phyloP scores from a whole-genome alignment of 2,888 invertebrate genomes.

The Halocaridina rubra region DNA sequence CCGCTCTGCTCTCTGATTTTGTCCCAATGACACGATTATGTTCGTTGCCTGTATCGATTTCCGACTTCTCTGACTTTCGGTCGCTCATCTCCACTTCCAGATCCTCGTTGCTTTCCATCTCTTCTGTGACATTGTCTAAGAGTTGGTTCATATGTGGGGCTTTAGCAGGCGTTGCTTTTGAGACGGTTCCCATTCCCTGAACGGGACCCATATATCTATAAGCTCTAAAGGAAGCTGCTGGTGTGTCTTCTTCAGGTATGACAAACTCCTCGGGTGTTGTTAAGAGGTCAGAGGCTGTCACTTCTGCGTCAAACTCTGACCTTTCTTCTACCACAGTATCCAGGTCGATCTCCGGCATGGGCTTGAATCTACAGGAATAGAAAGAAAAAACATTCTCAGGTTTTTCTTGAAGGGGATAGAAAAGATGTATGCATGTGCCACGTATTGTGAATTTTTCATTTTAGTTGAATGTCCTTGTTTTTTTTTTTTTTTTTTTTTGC shows the following conservation, averaged over 20 bases:
- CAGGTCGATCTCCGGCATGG: constrained; percentile 73
- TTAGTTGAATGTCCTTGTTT: neutral
- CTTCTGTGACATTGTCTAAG: constrained; percentile 24
- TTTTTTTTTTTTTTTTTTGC: neutral
- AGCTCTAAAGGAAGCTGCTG: constrained; percentile 53
- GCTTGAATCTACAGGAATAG: constrained; percentile 44
- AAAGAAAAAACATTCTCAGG: neutral
- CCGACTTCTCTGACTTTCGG: no score
- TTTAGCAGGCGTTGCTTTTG: constrained; percentile 20
- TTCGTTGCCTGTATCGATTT: no score
- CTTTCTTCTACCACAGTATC: constrained; percentile 87
- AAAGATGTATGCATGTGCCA: no score
- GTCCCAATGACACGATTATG: no score
- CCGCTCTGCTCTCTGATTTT: neutral
- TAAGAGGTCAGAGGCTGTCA: constrained; percentile 64
- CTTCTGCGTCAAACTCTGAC: constrained; percentile 73
- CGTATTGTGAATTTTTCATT: no score
- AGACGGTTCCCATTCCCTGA: neutral
- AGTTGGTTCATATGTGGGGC: neutral
- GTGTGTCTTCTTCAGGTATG: constrained; percentile 28
- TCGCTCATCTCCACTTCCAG: no score
- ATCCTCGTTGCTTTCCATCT: neutral
- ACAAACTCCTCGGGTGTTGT: constrained; percentile 67
- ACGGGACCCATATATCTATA: constrained; percentile 28
- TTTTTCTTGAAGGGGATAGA: no score